Evolutionary conservation across 1,140 invertebrate genomes (phyloP).

Genomic region (Lordiphosa clarofinis): DNA sequence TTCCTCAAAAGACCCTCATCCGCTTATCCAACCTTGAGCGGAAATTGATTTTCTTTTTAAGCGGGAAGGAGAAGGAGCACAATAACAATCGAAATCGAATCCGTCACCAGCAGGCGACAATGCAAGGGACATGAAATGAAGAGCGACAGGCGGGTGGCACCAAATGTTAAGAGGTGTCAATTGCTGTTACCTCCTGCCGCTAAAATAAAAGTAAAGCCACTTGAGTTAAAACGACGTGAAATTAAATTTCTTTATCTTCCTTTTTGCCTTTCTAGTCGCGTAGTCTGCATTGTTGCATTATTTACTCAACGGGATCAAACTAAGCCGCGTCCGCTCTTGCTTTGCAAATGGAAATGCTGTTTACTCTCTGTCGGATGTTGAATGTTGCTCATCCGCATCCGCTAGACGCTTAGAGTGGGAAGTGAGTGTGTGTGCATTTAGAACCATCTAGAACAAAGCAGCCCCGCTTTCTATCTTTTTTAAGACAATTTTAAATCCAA

Average conservation of each 20-base stretch:
- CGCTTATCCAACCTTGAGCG: conserved; percentile 35
- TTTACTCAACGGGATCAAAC: conserved; percentile 54
- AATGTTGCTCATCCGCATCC: conserved; percentile 63
- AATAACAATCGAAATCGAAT: conserved; percentile 77
- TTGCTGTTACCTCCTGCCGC: conserved; percentile 15
- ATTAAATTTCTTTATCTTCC: conserved; percentile 69
- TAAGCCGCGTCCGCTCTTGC: conserved; percentile 37
- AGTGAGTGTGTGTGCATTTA: conserved; percentile 36
- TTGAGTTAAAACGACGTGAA: conserved; percentile 70
- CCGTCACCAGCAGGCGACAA: conserved; percentile 61
- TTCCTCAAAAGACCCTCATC: conserved; percentile 31
- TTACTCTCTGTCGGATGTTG: conserved; percentile 62
- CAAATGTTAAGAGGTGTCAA: conserved; percentile 65
- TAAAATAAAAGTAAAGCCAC: conserved; percentile 60
- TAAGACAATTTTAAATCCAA: conserved; percentile 75
- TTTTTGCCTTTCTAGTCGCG: background rate
- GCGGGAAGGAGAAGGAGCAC: conserved; percentile 16
- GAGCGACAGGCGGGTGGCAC: background rate
- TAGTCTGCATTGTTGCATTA: conserved; percentile 45
- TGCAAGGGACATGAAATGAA: conserved; percentile 22
- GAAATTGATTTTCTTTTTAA: conserved; percentile 64
- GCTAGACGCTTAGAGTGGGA: conserved; percentile 2
- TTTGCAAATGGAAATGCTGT: conserved; percentile 49
- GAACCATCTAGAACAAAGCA: conserved; percentile 20
- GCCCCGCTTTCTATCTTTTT: conserved; percentile 38